Base-by-base conservation (phyloP, 1,140 invertebrate species). In the Tetragonula clypearis region DNA sequence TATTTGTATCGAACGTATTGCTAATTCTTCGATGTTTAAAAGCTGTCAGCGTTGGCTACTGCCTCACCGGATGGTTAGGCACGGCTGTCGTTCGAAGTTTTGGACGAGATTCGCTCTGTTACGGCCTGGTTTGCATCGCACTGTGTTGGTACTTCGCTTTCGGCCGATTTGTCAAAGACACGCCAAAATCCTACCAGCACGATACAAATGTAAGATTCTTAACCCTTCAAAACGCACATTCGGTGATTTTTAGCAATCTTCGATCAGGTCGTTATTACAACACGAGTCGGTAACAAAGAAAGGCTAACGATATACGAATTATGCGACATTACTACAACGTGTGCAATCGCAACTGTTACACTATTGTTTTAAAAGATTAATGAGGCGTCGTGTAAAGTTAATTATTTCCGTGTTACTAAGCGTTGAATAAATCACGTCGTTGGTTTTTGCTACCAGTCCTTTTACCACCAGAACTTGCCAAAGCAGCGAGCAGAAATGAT, bases 61-160 rank as follows among this genome's bases (percentile, higher is more conserved):
- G 95, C 56, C 87, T 96, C 53, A 96, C 95, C 3, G 96, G 95
- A 9, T 95, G 96, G 91, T 86, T 96, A 71, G 96, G 96, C 8
- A 96, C 95, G 9, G 92, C 95, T 2, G 90, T 96, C 1, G 96
- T 96, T 17, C 91, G 95, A 86, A 92, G 93, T 60, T 93, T 95
- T n/a, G 96, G 96, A 8, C 90, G 95, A 79, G 96, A 96, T 91
- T 95, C 96, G 56, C 92, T 96, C 9, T 96, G 96, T 86, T 97
- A 96, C 84, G 94, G 95, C 80, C 95, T 96, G 74, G 95, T 96
- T 62, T 86, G 93, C 49, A 78, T 95, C 17, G 95, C 96, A 4
- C 90, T 96, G 2, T 88, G 97, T 56, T 97, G 97, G 97, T 96
- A 96, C 85, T 94, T 97, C 23, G 85, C 96, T 0, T 98, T 97